These are phyloP conservation scores for Bubo scandiacus DNA, from an alignment of 2,113 vertebrate species.

Conservation along the genomic window DNA sequence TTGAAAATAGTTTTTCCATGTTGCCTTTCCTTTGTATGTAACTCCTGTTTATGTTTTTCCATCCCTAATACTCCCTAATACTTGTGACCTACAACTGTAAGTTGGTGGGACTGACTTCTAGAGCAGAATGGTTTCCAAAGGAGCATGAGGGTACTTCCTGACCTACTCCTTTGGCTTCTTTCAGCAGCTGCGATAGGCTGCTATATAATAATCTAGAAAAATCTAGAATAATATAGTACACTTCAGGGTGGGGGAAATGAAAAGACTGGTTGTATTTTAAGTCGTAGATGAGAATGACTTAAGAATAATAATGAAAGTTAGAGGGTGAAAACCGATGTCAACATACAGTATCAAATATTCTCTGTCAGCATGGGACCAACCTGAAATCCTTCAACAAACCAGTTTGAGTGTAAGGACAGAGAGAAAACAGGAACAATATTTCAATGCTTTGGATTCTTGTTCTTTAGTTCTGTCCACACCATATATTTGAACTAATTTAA, in stretches of 20 bases:
- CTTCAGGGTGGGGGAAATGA: neutral
- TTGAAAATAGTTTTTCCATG: neutral
- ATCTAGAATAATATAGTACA: too few relatives aligned
- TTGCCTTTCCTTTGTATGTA: neutral
- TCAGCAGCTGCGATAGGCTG: neutral
- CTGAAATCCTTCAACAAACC: neutral
- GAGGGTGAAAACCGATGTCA: neutral
- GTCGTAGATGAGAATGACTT: neutral
- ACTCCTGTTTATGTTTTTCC: neutral
- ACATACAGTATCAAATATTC: neutral
- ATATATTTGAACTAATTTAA: neutral
- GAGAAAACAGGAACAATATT: neutral
- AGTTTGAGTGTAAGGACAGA: neutral
- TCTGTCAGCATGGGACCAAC: neutral
- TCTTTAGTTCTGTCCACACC: neutral
- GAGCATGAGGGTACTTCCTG: accelerated
- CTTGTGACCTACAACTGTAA: neutral
- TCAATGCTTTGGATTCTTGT: neutral
- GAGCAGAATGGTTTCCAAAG: neutral
- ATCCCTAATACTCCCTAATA: neutral
- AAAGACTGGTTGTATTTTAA: neutral
- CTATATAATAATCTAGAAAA: neutral
- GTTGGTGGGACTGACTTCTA: neutral
- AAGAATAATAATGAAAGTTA: neutral
- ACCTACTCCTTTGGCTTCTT: neutral